Base-by-base conservation (phyloP, 2,888 invertebrate genomes). In the Phengaris alcon region DNA sequence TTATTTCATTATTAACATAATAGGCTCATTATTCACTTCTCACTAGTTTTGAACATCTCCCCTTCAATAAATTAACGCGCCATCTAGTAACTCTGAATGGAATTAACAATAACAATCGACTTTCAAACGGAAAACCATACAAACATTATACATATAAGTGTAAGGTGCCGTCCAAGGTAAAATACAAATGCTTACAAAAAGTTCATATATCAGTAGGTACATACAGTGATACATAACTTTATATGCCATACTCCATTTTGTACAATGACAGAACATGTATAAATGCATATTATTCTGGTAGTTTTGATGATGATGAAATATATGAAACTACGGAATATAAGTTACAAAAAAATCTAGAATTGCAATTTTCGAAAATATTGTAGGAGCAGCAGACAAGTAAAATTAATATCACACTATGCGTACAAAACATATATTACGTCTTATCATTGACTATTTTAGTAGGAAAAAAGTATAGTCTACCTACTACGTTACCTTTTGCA, bases 21-120 rank as follows among this genome's bases (percentile, higher is more conserved):
- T 90, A 90, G 89, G 88, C 88, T 88, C 86, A 84, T 88, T 86
- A 84, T 87, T 86, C 85, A 86, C 86, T 85, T 90, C 86, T 89
- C 88, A 88, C 87, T 88, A 87, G 85, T 84, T 86, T 85, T 84
- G 82, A 87, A 87, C 84, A 86, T 85, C 85, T 78, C 77, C 76
- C 74, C 83, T 82, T 80, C 82, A 84, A 85, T 87, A 88, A 86
- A 85, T 84, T 82, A 84, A 82, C 79, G 79, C 79, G 78, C 77
- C 77, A 75, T 76, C 78, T 79, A 81, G 80, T 80, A 79, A 79
- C 77, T 77, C 78, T 73, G 68, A 77, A 75, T 77, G 79, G 77
- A 79, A 81, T 78, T 78, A 80, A 79, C 76, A 78, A 76, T 77
- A 68, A 76, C 77, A 75, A 78, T 77, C 74, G 74, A 77, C 79